These are phyloP conservation scores for Leptobrachium leishanense DNA, from an alignment of 2,113 vertebrate species.

Conservation along the genomic window DNA sequence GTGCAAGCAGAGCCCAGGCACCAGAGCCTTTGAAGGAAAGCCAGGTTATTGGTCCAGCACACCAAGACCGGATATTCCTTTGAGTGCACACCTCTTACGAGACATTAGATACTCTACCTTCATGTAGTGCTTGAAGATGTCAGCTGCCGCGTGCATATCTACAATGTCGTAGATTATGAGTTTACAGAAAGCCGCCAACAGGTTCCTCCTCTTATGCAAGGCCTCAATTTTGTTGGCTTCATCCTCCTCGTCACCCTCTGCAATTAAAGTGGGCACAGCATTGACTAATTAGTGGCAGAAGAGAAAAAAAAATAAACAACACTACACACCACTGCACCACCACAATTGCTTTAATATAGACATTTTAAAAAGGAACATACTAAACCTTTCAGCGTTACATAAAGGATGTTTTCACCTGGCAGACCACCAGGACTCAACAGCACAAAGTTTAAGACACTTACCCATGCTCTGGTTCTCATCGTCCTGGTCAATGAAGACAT, in stretches of 20 bases:
- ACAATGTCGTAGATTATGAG: constrained; percentile 98
- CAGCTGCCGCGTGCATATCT: constrained; percentile 96
- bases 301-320: too few species aligned
- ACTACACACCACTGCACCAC: too few species aligned
- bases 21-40: too few species aligned
- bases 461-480: constrained; percentile 99
- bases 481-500: constrained; percentile 98
- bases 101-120: constrained; percentile 75
- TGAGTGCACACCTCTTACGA: not conserved
- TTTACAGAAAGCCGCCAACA: constrained; percentile 96
- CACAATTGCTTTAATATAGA: too few species aligned
- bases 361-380: too few species aligned
- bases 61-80: too few species aligned
- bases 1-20: too few species aligned
- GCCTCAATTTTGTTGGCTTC: constrained; percentile 99
- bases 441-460: constrained; percentile 51
- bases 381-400: too few species aligned
- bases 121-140: constrained; percentile 99
- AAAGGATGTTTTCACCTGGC: too few species aligned
- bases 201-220: constrained; percentile 96
- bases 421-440: too few species aligned
- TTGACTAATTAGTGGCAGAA: too few species aligned
- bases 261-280: constrained; percentile 28
- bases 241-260: constrained; percentile 98
- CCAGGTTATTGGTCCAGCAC: too few species aligned